phyloP scores from a whole-genome alignment of 2,797 vertebrate species.

The Phalanger gymnotis region DNA sequence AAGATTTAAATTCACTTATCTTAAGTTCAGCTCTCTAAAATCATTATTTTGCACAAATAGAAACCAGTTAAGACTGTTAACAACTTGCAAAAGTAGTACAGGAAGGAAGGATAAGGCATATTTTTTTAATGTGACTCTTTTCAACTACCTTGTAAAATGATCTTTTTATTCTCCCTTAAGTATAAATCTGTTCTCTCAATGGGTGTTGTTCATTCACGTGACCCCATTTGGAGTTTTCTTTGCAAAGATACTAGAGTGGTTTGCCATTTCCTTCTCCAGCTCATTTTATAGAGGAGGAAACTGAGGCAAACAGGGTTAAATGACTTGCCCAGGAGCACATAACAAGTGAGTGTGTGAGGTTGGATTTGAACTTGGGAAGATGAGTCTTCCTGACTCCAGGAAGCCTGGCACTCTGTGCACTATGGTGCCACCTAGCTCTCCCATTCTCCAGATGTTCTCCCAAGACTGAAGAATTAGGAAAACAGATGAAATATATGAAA shows the following conservation, averaged over 20 bases:
- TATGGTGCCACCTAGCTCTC: not conserved
- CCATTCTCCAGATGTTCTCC: constrained; percentile 5
- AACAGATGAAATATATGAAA: constrained; percentile 63
- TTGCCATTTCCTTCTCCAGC: not conserved
- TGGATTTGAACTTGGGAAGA: not conserved
- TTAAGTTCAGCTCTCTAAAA: too few relatives aligned
- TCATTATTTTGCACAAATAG: too few relatives aligned
- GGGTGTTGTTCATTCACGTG: not conserved
- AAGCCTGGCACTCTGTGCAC: too few relatives aligned
- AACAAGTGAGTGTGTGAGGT: not conserved
- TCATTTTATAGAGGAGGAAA: not conserved
- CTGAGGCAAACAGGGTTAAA: not conserved
- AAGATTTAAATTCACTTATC: too few relatives aligned
- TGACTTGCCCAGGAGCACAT: not conserved
- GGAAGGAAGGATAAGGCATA: too few relatives aligned
- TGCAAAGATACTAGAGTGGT: not conserved
- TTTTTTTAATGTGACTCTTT: constrained; percentile 43
- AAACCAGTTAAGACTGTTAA: too few relatives aligned
- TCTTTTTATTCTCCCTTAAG: constrained; percentile 54
- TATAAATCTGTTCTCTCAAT: constrained; percentile 62
- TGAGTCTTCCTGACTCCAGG: not conserved
- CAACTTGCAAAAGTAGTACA: too few relatives aligned
- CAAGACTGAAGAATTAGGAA: constrained; percentile 73
- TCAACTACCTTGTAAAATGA: constrained; percentile 67
- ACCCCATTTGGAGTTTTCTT: not conserved